These are phyloP conservation scores for Trichacis sp. DNA, from an alignment of 2,888 invertebrate species.

Conservation along the genomic window DNA sequence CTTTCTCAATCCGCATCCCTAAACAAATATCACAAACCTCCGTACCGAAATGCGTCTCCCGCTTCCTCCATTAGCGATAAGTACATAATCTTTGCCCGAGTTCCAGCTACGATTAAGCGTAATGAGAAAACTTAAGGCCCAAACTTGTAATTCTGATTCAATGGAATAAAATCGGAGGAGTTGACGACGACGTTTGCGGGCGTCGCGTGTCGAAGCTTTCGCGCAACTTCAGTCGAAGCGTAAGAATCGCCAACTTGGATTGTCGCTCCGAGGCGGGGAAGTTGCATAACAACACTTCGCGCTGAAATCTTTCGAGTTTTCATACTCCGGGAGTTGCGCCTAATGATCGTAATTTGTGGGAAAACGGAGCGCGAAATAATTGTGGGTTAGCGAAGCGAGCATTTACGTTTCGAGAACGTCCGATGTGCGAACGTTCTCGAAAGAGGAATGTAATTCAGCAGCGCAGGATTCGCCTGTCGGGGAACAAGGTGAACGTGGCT, in stretches of 20 bases:
- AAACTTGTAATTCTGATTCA: conserved; percentile 11
- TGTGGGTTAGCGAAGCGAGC: background rate
- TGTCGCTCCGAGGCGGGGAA: too few relatives aligned
- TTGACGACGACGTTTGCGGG: conserved; percentile 24
- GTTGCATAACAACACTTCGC: background rate
- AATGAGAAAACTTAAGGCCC: conserved; percentile 5
- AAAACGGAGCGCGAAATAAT: background rate
- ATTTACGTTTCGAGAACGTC: conserved; percentile 9
- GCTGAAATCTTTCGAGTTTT: background rate
- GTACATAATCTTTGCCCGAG: too few relatives aligned
- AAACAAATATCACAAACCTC: too few relatives aligned
- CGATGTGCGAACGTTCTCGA: conserved; percentile 34
- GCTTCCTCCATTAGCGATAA: too few relatives aligned
- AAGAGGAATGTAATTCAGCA: conserved; percentile 30
- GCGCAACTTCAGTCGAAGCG: conserved; percentile 18
- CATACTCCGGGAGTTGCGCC: background rate
- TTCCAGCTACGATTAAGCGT: background rate
- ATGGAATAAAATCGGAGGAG: conserved; percentile 21
- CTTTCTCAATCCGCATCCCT: too few relatives aligned
- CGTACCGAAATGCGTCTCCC: too few relatives aligned
- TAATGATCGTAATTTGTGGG: background rate
- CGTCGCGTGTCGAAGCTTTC: conserved; percentile 25
- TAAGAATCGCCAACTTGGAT: conserved; percentile 3
- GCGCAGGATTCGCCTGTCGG: conserved; percentile 23
- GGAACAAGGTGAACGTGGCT: conserved; percentile 36